These are phyloP conservation scores for Epirrhoe tristata DNA, from an alignment of 2,888 invertebrate genomes.

Conservation along the genomic window DNA sequence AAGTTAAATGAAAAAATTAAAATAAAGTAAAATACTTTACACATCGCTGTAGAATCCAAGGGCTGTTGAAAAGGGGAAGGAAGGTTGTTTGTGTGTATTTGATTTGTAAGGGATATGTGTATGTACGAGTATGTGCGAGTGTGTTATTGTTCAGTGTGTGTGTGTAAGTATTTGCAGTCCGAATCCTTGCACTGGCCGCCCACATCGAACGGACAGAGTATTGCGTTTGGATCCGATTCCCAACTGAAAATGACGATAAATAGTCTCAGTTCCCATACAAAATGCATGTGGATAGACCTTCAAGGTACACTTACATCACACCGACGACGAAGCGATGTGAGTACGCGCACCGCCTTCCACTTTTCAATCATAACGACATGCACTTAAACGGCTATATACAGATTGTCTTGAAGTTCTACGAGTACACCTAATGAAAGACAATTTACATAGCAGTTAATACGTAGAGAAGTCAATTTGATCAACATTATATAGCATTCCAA, in stretches of 20 bases:
- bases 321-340: slow-evolving; percentile 61
- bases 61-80: slow-evolving; percentile 45
- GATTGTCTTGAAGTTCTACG: slow-evolving; percentile 55
- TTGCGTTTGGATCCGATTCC: slow-evolving; percentile 78
- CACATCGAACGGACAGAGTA: slow-evolving; percentile 81
- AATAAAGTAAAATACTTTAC: slow-evolving; percentile 74
- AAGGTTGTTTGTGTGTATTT: slow-evolving; percentile 39
- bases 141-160: slow-evolving; percentile 67
- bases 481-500: slow-evolving; percentile 5
- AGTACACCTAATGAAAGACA: slow-evolving; percentile 55
- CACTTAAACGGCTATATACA: slow-evolving; percentile 55
- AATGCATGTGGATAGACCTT: slow-evolving; percentile 55
- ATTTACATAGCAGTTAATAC: slow-evolving; percentile 38
- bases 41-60: slow-evolving; percentile 69
- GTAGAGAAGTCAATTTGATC: slow-evolving; percentile 22
- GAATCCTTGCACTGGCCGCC: slow-evolving; percentile 81
- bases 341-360: slow-evolving; percentile 67
- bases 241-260: slow-evolving; percentile 69
- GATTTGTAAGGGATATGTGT: slow-evolving; percentile 41
- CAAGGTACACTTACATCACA: slow-evolving; percentile 74
- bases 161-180: slow-evolving; percentile 81
- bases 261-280: slow-evolving; percentile 13
- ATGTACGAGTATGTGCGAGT: slow-evolving; percentile 48
- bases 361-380: slow-evolving; percentile 48
- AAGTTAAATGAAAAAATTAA: slow-evolving; percentile 38